These are phyloP conservation scores for Sorex fumeus DNA, from an alignment of 2,113 vertebrate genomes.

Conservation along the genomic window DNA sequence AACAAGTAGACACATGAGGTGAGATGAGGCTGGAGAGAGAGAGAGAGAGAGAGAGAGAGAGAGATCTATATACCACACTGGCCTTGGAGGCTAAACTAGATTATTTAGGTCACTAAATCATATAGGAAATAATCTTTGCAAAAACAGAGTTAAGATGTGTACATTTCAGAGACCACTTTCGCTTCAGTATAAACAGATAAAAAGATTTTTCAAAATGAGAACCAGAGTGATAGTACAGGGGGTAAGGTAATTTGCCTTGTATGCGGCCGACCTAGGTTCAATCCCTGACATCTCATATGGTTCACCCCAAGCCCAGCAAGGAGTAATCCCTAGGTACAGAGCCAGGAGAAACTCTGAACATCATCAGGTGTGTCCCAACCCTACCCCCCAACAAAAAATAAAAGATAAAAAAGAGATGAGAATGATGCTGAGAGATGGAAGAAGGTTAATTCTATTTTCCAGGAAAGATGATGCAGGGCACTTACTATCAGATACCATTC, in stretches of 20 bases:
- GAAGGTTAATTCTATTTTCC: neutral
- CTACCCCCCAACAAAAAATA: too few species aligned
- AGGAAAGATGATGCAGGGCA: neutral
- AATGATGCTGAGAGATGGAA: neutral
- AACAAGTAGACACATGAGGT: neutral
- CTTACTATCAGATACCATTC: neutral
- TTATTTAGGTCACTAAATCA: neutral
- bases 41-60: neutral
- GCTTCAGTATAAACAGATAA: neutral
- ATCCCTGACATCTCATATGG: too few species aligned
- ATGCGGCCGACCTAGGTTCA: too few species aligned
- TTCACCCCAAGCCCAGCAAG: too few species aligned
- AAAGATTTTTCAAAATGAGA: neutral
- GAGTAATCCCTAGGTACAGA: too few species aligned
- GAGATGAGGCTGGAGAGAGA: neutral
- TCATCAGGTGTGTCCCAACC: too few species aligned
- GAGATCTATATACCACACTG: neutral
- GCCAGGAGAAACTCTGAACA: too few species aligned
- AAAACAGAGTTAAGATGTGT: neutral
- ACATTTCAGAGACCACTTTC: slow-evolving; percentile 17
- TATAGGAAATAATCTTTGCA: slow-evolving; percentile 4
- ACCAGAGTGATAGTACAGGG: too few species aligned
- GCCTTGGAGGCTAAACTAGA: neutral
- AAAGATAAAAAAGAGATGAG: neutral
- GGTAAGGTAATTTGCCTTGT: too few species aligned